phyloP scores from a whole-genome alignment of 1,140 invertebrate genomes.

The silkworm (Bombyx mori) region DNA sequence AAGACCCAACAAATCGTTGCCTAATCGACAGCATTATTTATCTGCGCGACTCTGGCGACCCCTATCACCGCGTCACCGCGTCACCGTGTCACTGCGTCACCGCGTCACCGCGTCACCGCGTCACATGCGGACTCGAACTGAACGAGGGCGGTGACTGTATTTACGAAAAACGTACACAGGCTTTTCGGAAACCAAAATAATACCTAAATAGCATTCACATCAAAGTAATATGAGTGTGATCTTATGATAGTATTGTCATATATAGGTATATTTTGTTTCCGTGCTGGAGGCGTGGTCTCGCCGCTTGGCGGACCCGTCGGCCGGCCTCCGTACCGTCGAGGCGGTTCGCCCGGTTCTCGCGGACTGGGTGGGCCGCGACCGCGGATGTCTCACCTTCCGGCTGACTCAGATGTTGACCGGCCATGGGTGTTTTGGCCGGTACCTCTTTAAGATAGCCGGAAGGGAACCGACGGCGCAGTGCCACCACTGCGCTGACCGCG shows the following conservation, averaged over 20 bases:
- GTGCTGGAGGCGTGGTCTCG: too few species aligned
- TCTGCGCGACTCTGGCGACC: not conserved
- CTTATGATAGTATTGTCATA: not conserved
- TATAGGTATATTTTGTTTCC: too few species aligned
- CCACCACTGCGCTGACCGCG: too few species aligned
- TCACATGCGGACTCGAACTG: not conserved
- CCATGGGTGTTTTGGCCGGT: too few species aligned
- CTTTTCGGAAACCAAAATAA: not conserved
- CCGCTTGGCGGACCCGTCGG: too few species aligned
- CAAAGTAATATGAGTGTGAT: not conserved
- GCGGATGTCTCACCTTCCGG: too few species aligned
- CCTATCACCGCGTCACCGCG: conserved; percentile 2
- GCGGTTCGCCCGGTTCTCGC: too few species aligned
- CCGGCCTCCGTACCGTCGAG: too few species aligned
- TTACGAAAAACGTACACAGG: not conserved
- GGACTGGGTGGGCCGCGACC: too few species aligned
- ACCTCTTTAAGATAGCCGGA: too few species aligned
- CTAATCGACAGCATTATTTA: conserved; percentile 9
- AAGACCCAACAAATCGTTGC: conserved; percentile 6
- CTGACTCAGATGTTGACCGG: too few species aligned
- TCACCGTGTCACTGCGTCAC: not conserved
- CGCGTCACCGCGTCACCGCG: not conserved
- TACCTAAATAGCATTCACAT: not conserved
- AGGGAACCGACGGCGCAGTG: too few species aligned
- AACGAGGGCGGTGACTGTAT: not conserved